Conservation (phyloP, 2,888 invertebrate species). For the Lacanobia oleracea region DNA sequence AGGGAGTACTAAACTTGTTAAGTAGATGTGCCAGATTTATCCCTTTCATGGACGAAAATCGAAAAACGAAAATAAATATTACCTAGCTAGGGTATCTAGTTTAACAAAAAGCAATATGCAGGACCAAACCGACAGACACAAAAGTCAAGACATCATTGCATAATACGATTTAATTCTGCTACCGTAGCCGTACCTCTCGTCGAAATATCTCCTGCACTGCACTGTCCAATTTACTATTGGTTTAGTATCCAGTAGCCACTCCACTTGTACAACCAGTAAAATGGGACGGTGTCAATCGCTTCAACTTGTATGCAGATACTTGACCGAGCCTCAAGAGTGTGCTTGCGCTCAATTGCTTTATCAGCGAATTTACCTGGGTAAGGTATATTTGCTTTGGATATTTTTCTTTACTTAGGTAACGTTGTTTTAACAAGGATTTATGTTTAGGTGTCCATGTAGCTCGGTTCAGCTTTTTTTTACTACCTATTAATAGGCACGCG, state of each 20-base stretch:
- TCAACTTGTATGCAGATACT: conserved; percentile 37
- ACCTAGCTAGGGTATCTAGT: neutral
- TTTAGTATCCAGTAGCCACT: conserved; percentile 17
- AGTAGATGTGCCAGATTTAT: neutral
- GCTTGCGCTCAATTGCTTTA: conserved; percentile 30
- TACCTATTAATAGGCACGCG: too few species aligned
- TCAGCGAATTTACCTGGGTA: neutral
- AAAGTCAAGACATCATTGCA: conserved; percentile 16
- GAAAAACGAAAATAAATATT: neutral
- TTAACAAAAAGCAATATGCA: neutral
- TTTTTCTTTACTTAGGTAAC: conserved; percentile 13
- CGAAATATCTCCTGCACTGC: conserved; percentile 45
- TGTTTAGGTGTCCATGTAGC: neutral
- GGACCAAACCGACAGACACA: neutral
- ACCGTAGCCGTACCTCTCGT: neutral
- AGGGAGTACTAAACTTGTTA: too few species aligned
- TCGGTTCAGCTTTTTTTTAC: too few species aligned
- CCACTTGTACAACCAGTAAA: conserved; percentile 32
- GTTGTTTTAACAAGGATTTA: conserved; percentile 23
- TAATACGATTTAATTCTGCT: conserved; percentile 32
- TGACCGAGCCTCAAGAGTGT: conserved; percentile 34
- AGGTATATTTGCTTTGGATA: conserved; percentile 9
- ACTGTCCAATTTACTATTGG: conserved; percentile 33
- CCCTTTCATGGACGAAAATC: neutral
- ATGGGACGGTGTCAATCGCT: conserved; percentile 52